These are phyloP conservation scores for Tyto alba DNA, from an alignment of 2,113 vertebrate genomes.

Conservation along the genomic window DNA sequence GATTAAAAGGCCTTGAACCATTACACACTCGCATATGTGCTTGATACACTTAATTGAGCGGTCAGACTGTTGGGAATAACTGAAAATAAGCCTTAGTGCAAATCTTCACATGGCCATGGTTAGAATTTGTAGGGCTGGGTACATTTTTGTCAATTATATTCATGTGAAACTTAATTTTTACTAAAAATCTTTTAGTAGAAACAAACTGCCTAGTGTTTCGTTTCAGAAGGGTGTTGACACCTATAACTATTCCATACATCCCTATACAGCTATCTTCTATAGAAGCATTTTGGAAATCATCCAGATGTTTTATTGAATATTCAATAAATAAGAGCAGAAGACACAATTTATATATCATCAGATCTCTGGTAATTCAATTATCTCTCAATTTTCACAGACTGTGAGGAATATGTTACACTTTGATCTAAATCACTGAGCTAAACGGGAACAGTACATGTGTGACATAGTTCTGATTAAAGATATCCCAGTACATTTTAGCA, in stretches of 20 bases:
- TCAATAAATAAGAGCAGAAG: background rate
- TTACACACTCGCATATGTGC: fast-evolving
- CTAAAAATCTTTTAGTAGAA: background rate
- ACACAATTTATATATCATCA: background rate
- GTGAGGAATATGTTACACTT: background rate
- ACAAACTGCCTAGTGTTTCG: background rate
- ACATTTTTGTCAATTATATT: background rate
- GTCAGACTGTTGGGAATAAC: background rate
- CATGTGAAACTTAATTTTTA: background rate
- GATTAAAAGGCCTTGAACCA: background rate
- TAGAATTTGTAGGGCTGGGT: background rate
- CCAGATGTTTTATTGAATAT: background rate
- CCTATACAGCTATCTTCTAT: background rate
- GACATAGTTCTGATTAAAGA: background rate
- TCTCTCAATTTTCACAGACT: background rate
- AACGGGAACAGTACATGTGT: background rate
- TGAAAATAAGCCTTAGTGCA: background rate
- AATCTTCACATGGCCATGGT: background rate
- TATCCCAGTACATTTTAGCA: background rate
- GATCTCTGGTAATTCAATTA: background rate
- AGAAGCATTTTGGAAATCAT: background rate
- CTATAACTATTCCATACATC: background rate
- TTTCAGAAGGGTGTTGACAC: background rate
- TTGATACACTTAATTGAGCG: background rate
- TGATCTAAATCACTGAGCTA: background rate